Conservation (phyloP, 2,888 invertebrate genomes). For the Sarcophaga rosellei region DNA sequence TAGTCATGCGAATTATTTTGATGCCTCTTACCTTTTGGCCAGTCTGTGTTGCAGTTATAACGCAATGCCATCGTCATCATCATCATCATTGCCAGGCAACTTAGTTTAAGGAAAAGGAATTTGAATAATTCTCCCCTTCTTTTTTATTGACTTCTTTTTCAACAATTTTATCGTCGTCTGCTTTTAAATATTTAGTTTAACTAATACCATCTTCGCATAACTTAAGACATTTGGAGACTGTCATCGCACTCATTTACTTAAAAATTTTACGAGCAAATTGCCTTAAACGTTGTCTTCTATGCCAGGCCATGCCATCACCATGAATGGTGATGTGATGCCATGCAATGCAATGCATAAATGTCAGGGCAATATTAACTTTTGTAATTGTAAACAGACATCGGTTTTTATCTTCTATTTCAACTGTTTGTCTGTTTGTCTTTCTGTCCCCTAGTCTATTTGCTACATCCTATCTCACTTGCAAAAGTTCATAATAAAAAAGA, state of each 20-base stretch:
- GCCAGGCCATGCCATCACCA: background rate
- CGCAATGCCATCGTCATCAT: too few relatives aligned
- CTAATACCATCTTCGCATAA: slow-evolving; percentile 43
- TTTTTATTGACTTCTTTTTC: slow-evolving; percentile 26
- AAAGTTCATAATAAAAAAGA: too few relatives aligned
- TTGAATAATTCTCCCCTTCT: slow-evolving; percentile 59
- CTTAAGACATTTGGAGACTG: slow-evolving; percentile 31
- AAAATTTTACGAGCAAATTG: too few relatives aligned
- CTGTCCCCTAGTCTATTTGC: background rate
- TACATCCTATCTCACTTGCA: too few relatives aligned
- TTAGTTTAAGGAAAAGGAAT: slow-evolving; percentile 44
- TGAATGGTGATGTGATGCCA: too few relatives aligned
- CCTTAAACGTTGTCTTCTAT: slow-evolving; percentile 25
- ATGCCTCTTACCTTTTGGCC: background rate
- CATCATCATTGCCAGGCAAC: background rate
- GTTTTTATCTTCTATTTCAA: background rate
- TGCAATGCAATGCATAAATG: slow-evolving; percentile 53
- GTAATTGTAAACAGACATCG: slow-evolving; percentile 53
- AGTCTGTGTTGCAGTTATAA: too few relatives aligned
- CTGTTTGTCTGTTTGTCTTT: background rate
- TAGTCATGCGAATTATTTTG: slow-evolving; percentile 47
- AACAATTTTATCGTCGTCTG: slow-evolving; percentile 43
- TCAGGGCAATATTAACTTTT: slow-evolving; percentile 51
- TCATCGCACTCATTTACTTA: too few relatives aligned
- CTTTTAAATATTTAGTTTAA: slow-evolving; percentile 29